Conservation (phyloP, 2,888 invertebrate genomes). For the Gortyna flavago region DNA sequence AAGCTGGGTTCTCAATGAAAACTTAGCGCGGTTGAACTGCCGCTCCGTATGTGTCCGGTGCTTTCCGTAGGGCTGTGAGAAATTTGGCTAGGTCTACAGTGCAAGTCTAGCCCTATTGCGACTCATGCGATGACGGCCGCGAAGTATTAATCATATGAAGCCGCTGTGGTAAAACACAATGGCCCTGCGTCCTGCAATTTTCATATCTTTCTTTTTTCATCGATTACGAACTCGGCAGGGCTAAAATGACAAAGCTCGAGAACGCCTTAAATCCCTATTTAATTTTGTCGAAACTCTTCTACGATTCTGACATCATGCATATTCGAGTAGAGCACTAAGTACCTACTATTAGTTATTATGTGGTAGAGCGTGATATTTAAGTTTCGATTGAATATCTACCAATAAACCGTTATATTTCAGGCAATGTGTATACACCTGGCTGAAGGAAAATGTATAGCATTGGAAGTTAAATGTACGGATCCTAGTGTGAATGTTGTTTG, state of each 20-base stretch:
- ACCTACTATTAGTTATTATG: too few relatives aligned
- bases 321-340: not conserved
- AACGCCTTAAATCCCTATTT: not conserved
- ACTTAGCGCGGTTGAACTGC: too few relatives aligned
- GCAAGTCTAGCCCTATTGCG: too few relatives aligned
- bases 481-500: slow-evolving; percentile 89
- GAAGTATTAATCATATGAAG: not conserved
- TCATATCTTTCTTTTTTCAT: not conserved
- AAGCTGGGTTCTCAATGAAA: too few relatives aligned
- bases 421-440: slow-evolving; percentile 95
- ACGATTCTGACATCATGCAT: too few relatives aligned
- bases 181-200: not conserved
- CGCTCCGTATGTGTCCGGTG: too few relatives aligned
- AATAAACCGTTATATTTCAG: slow-evolving; percentile 78
- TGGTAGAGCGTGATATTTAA: not conserved
- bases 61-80: too few relatives aligned
- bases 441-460: slow-evolving; percentile 95
- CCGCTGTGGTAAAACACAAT: not conserved
- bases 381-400: not conserved
- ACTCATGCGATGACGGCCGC: too few relatives aligned
- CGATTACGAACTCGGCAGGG: not conserved
- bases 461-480: slow-evolving; percentile 93
- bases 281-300: not conserved
- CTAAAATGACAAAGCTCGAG: not conserved
- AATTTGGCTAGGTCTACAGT: too few relatives aligned